A percentile compares a stretch with the other conserved stretches of the same genome.
Evolutionary conservation across 1,140 invertebrate species (phyloP).

Genomic region (Aphis craccivora): DNA sequence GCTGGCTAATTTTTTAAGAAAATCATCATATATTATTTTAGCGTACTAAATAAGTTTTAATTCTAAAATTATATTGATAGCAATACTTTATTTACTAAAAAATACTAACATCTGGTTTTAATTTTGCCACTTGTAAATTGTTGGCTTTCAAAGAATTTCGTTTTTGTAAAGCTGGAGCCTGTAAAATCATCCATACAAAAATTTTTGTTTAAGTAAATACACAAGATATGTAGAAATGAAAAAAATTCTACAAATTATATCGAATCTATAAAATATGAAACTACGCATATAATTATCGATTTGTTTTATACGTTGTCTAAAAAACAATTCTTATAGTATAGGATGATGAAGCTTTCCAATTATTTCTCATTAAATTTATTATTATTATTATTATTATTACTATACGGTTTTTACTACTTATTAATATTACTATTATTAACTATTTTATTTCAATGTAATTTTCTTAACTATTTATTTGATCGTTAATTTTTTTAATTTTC

Average conservation of each 20-base stretch:
- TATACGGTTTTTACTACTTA: too few relatives aligned
- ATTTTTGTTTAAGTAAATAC: neutral
- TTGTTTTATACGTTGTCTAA: too few relatives aligned
- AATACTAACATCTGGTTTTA: conserved; percentile 43
- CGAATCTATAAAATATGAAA: neutral
- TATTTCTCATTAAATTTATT: too few relatives aligned
- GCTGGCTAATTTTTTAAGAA: conserved; percentile 27
- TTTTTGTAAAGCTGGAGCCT: conserved; percentile 46
- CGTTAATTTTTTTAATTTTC: too few relatives aligned
- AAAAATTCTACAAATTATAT: neutral
- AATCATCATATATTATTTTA: neutral
- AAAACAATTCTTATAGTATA: too few relatives aligned
- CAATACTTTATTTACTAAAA: neutral
- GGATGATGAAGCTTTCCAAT: too few relatives aligned
- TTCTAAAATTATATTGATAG: neutral
- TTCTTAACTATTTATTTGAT: too few relatives aligned
- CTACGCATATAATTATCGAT: too few relatives aligned
- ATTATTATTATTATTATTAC: too few relatives aligned
- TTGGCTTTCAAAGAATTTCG: neutral
- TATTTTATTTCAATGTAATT: too few relatives aligned
- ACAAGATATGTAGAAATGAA: neutral
- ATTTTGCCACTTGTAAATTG: conserved; percentile 6
- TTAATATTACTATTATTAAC: too few relatives aligned
- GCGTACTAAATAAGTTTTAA: neutral
- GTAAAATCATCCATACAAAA: neutral